These are phyloP conservation scores for Syrphus vitripennis DNA, from an alignment of 2,888 invertebrate species.

Conservation along the genomic window DNA sequence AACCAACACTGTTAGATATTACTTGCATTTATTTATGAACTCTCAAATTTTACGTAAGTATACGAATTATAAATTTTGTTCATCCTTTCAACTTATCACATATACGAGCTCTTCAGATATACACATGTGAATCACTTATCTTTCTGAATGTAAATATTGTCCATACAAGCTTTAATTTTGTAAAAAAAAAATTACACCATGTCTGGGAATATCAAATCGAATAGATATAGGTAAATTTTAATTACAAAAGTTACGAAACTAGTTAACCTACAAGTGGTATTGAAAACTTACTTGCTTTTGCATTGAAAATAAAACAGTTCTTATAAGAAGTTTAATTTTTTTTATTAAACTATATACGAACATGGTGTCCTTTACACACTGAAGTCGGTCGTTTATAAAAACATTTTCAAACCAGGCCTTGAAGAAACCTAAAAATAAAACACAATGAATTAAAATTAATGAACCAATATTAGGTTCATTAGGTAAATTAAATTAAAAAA, in stretches of 20 bases:
- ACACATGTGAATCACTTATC: not conserved
- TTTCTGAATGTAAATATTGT: conserved; percentile 10
- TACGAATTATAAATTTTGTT: not conserved
- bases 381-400: too few species aligned
- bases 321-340: too few species aligned
- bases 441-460: too few species aligned
- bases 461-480: too few species aligned
- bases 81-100: not conserved
- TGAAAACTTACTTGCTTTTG: not conserved
- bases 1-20: not conserved
- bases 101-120: not conserved
- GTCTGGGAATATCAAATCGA: not conserved
- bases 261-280: not conserved
- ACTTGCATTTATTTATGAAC: not conserved
- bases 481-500: too few species aligned
- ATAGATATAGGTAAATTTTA: not conserved
- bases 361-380: too few species aligned
- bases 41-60: conserved; percentile 37
- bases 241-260: not conserved
- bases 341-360: too few species aligned
- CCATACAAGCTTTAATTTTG: not conserved
- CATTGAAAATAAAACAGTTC: not conserved
- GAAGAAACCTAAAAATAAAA: too few species aligned
- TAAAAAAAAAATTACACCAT: not conserved
- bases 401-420: too few species aligned